Evolutionary conservation across 2,797 vertebrate genomes (phyloP), one percentile per base, ranked within the genome.

Genomic region (Argya squamiceps): DNA sequence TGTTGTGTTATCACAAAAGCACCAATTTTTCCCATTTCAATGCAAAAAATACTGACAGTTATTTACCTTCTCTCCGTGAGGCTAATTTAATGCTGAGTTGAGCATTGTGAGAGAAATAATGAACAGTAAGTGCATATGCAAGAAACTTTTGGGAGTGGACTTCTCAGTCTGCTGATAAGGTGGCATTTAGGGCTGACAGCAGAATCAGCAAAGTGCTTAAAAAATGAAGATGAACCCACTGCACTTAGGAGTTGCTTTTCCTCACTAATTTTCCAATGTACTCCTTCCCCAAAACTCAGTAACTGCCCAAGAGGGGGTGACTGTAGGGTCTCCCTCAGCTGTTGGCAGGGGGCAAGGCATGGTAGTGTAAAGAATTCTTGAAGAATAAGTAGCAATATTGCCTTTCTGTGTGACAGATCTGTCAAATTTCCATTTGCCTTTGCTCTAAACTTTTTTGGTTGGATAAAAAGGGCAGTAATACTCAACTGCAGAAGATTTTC

Each of bases 11-110:
- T 46, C 41, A 79, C 60, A 92, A 65, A 89, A 87, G 44, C 32
- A 53, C 9, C n/a, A 50, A 53, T 93, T 94, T 94, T 93, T 60
- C 60, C 81, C 20, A 73, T 83, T 93, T 83, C 53, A 87, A 94
- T 88, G 68, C 22, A 70, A 88, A 92, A 88, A 64, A 49, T 23
- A 89, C 75, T 73, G 50, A 68, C 47, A 71, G 64, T 24, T 82
- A 59, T 89, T 89, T 86, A 67, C 64, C 47, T 93, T 73, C 74
- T 80, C 18, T 62, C n/a, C 80, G 26, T 60, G 46, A 88, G 39
- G 43, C 47, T 91, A 85, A 78, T 92, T 83, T 88, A 89, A 74
- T 88, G 76, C 78, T 88, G 84, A 92, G 46, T 69, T 12, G 5
- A 91, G 68, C 60, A 91, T 5, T 68, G 46, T 6, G 8, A 80